phyloP scores from a whole-genome alignment of 2,888 invertebrate species.

The Cephus rjabovi region DNA sequence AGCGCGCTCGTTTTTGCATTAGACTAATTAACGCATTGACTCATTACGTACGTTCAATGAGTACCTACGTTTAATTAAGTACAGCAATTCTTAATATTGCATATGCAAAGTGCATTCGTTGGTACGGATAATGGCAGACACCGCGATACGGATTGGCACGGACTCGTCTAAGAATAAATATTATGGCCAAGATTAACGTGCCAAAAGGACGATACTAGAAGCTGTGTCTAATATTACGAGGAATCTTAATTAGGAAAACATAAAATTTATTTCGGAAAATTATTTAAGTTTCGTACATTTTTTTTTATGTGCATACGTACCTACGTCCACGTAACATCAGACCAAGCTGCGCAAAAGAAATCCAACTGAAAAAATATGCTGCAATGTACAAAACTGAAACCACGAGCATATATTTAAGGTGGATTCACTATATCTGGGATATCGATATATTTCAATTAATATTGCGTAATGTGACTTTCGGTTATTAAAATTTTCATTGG shows the following conservation, averaged over 20 bases:
- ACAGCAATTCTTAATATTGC: neutral
- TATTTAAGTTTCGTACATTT: neutral
- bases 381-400: slow-evolving; percentile 25
- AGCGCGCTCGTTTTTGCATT: neutral
- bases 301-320: slow-evolving; percentile 1
- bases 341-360: slow-evolving; percentile 4
- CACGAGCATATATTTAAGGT: slow-evolving; percentile 14
- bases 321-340: slow-evolving; percentile 25
- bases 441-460: neutral
- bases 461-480: neutral
- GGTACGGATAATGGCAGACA: neutral
- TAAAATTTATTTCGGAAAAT: slow-evolving; percentile 18
- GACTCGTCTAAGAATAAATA: neutral
- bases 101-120: neutral
- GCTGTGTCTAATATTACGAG: slow-evolving; percentile 24
- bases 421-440: neutral
- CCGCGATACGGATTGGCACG: neutral
- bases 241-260: slow-evolving; percentile 10
- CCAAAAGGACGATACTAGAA: slow-evolving; percentile 26
- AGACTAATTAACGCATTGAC: neutral
- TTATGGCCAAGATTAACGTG: slow-evolving; percentile 26
- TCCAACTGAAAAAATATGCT: slow-evolving; percentile 14
- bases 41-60: neutral
- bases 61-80: neutral
- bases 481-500: neutral